A percentile compares a stretch with the other conserved stretches of the same genome.
These are phyloP conservation scores for Oncorhynchus tshawytscha DNA, from an alignment of 2,113 vertebrate species.

Conservation along the genomic window DNA sequence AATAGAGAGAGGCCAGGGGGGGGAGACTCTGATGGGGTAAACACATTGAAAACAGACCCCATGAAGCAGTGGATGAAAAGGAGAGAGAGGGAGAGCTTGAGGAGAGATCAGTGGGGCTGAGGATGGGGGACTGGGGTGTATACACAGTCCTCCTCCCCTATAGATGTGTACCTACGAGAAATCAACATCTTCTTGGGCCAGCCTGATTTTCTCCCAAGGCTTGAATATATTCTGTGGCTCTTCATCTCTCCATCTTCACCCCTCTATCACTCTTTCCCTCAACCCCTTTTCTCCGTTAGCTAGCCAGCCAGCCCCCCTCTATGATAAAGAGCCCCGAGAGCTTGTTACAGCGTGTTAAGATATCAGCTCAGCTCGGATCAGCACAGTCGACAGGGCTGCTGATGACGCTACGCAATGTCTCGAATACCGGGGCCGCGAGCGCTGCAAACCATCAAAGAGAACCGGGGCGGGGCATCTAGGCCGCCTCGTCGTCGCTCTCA, in stretches of 20 bases:
- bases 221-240: not conserved
- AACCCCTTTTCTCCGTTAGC: not conserved
- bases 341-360: not conserved
- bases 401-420: not conserved
- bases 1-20: slow-evolving; percentile 7
- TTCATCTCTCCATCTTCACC: not conserved
- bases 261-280: not conserved
- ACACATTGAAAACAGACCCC: slow-evolving; percentile 27
- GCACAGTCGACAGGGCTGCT: not conserved
- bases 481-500: not conserved
- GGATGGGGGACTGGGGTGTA: not conserved
- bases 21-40: slow-evolving; percentile 12
- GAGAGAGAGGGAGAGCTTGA: not conserved
- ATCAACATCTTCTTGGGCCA: not conserved
- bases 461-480: not conserved
- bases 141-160: not conserved
- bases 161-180: not conserved
- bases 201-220: not conserved
- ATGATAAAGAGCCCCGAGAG: not conserved
- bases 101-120: not conserved
- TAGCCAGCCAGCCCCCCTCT: too few relatives aligned
- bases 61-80: slow-evolving; percentile 14
- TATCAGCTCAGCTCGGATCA: not conserved
- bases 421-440: not conserved
- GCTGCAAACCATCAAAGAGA: not conserved